Conservation (phyloP, 2,888 invertebrate genomes). For the Scaptomyza polygonia region DNA sequence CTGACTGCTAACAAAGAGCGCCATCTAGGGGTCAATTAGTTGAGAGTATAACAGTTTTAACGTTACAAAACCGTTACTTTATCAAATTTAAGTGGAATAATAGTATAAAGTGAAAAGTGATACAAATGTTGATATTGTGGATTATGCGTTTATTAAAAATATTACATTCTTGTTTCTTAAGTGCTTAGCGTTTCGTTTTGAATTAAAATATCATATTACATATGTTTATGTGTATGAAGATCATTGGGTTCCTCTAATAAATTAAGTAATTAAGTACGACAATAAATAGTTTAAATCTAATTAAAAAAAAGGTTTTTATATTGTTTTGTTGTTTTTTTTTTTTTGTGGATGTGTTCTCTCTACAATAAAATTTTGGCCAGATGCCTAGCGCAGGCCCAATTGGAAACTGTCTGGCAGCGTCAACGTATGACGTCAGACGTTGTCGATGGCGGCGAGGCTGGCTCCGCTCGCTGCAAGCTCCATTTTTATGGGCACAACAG, state of each 20-base stretch:
- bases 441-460: slow-evolving; percentile 56
- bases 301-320: slow-evolving; percentile 34
- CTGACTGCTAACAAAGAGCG: slow-evolving; percentile 1
- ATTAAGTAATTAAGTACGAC: slow-evolving; percentile 34
- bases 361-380: slow-evolving; percentile 5
- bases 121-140: slow-evolving; percentile 21
- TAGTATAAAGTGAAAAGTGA: background rate
- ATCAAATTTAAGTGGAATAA: background rate
- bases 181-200: slow-evolving; percentile 43
- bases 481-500: slow-evolving; percentile 61
- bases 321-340: background rate
- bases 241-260: slow-evolving; percentile 10
- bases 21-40: slow-evolving; percentile 21
- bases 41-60: slow-evolving; percentile 32
- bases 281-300: slow-evolving; percentile 41
- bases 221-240: slow-evolving; percentile 24
- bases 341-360: slow-evolving; percentile 15
- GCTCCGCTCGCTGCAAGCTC: slow-evolving; percentile 60
- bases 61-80: slow-evolving; percentile 11
- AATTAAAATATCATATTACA: slow-evolving; percentile 47
- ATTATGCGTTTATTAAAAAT: slow-evolving; percentile 64
- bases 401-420: slow-evolving; percentile 5
- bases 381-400: slow-evolving; percentile 10
- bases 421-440: slow-evolving; percentile 47
- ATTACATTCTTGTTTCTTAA: slow-evolving; percentile 53